Base-by-base conservation (phyloP, 2,888 invertebrate genomes). In the Galerucella nymphaeae region DNA sequence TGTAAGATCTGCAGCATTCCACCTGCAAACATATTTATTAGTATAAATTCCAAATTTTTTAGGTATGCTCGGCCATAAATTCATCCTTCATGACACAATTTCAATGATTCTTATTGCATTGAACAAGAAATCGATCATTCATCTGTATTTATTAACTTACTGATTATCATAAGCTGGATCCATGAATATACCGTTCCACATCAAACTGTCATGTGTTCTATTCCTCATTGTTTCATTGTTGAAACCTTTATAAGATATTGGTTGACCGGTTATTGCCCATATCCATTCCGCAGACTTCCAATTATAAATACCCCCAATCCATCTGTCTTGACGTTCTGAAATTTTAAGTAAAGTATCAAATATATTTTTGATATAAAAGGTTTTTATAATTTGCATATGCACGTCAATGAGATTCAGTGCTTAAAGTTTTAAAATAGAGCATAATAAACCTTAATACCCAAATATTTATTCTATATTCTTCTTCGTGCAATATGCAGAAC, bases 241-340 rank as follows among this genome's bases (percentile, higher is more conserved):
- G 85, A 94, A 94, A 79, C 92, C 92, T 83, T 92, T 90, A 86
- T 92, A 93, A 79, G 88, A 89, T 84, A 94, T 89, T 80, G 89
- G 89, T 64, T 90, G 89, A 66, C 93, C 91, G 78, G 92, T 91
- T 14, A 90, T 90, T 16, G 92, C 93, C 94, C 94, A 95, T 77
- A 91, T 90, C 94, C 94, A 94, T n/a, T 89, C 87, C 75, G 88
- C 87, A 66, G 89, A 89, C 58, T 88, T 88, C 89, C 90, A 90
- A 86, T 94, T 92, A 85, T 91, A 95, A 78, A 92, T 90, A 38
- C 93, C 94, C 9, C 94, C 95, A 83, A 94, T 93, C 95, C 95
- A 95, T 77, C 94, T 89, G 77, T 93, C 93, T 38, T 89, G 87
- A 66, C 75, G 80, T 71, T 79, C 83, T 82, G 71, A 57, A 76